Evolutionary conservation across 2,113 vertebrate species (phyloP), one percentile per base, ranked within the genome.

Genomic region (cat (Felis catus)): DNA sequence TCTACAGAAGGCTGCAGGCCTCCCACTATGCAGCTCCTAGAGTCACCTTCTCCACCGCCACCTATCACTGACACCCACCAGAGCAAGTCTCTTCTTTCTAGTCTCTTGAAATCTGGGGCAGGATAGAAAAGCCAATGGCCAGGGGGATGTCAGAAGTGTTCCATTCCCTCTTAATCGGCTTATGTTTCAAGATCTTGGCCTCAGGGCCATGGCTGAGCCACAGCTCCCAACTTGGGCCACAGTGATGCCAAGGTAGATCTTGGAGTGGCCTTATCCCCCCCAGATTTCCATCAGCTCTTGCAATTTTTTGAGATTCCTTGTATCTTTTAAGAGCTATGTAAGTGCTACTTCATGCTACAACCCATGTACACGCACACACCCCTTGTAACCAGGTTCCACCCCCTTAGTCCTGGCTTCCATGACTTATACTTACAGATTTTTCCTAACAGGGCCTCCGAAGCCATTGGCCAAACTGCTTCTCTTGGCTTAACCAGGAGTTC

Each of bases 281-380:
- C 10, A 91, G 21, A 70, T 88, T 45, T 92, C 29, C 45, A 51
- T 65, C 25, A 82, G 41, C 33, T 7, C 19, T 96, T 82, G 41
- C n/a, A 78, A 48, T 48, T 82, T 33, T 94, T 92, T 79, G 68
- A 92, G 65, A 79, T 83, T 58, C 25, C 41, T 82, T 55, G 5
- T 78, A 79, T 96, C 11, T 66, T 87, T 97, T 84, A 63, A 63
- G 14, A 95, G 31, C 74, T 92, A n/a, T n/a, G 8, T 53, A 89
- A 73, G 89, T 89, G 58, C 9, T n/a, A 31, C 18, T 85, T 83
- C 79, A 92, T 41, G n/a, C 36, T 94, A 33, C 11, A 86, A 65
- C 48, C 27, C 31, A 19, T 29, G 68, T 15, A 45, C 3, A n/a
- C 55, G 33, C 23, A 39, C 9, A 25, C 2, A n/a, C 15, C 6